These are phyloP conservation scores for Silvanus unidentatus DNA, from an alignment of 2,888 invertebrate genomes.

Conservation along the genomic window DNA sequence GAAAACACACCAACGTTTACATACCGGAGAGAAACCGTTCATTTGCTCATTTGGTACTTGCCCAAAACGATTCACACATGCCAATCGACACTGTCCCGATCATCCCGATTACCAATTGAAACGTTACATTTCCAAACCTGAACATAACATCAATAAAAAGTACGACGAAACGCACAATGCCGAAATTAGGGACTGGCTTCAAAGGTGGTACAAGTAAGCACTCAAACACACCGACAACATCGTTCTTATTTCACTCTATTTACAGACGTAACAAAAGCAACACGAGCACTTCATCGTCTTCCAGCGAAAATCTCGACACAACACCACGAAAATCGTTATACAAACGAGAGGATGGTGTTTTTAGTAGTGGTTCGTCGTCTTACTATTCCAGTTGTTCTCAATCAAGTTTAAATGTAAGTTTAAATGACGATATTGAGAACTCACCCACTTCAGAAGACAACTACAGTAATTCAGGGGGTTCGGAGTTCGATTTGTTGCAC, in stretches of 20 bases:
- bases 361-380: constrained; percentile 26
- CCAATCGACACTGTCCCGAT: constrained; percentile 67
- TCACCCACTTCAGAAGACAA: constrained; percentile 31
- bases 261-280: constrained; percentile 23
- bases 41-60: constrained; percentile 60
- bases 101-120: constrained; percentile 58
- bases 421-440: constrained; percentile 22
- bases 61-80: constrained; percentile 65
- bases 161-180: constrained; percentile 44
- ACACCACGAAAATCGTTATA: constrained; percentile 32
- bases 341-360: constrained; percentile 26
- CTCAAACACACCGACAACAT: constrained; percentile 1
- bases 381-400: constrained; percentile 29
- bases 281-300: constrained; percentile 14
- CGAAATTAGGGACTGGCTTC: constrained; percentile 46
- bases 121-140: constrained; percentile 31
- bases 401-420: constrained; percentile 22
- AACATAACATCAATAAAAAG: constrained; percentile 42
- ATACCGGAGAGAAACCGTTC: constrained; percentile 73
- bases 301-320: constrained; percentile 28
- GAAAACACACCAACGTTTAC: constrained; percentile 70
- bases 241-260: constrained; percentile 1
- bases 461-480: constrained; percentile 25
- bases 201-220: constrained; percentile 38
- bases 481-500: constrained; percentile 21